Evolutionary conservation across 2,888 invertebrate genomes (phyloP), one percentile per base, ranked within the genome.

Genomic region (Alentia gelatinosa): DNA sequence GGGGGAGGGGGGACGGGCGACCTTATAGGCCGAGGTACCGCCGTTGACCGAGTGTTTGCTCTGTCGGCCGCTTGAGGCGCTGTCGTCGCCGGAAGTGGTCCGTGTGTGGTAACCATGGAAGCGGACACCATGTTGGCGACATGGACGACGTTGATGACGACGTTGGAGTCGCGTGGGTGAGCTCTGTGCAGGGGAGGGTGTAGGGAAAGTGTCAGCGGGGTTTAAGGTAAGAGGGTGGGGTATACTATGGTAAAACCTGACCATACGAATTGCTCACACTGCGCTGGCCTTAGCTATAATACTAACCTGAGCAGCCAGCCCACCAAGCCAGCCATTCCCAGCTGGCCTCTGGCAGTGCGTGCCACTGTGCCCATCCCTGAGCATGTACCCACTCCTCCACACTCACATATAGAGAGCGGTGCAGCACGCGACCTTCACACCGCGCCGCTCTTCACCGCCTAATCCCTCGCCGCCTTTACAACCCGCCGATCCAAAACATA

Each of bases 51-150:
- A 79, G 37, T 79, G 79, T 79, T 79, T 79, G 37, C 79, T 39
- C 79, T n/a, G 79, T 5, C 79, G 15, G 79, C 79, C 79, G 37
- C 35, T 19, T 35, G 23, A 19, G 35, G 79, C 79, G 37, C 79
- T 79, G 79, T 23, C 79, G 37, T 39, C 37, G 35, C 35, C 79
- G 79, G 79, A 79, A 79, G 79, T 39, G 19, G n/a, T 33, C 1
- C 26, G 30, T 26, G 42, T 42, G 86, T 37, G 83, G 86, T 86
- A 86, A 86, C 86, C 86, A 86, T 86, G 47, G 86, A 86, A 1
- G 42, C 86, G n/a, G 33, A 1, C 30, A 33, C 40, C 26, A 33
- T 47, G n/a, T 86, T 35, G 26, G 47, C 42, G 39, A 12, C 19
- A 47, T 9, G 19, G 47, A 47, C 47, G 47, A 9, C 47, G 9